phyloP scores from a whole-genome alignment of 2,888 invertebrate genomes.

The Hemicrepidius hirtus region DNA sequence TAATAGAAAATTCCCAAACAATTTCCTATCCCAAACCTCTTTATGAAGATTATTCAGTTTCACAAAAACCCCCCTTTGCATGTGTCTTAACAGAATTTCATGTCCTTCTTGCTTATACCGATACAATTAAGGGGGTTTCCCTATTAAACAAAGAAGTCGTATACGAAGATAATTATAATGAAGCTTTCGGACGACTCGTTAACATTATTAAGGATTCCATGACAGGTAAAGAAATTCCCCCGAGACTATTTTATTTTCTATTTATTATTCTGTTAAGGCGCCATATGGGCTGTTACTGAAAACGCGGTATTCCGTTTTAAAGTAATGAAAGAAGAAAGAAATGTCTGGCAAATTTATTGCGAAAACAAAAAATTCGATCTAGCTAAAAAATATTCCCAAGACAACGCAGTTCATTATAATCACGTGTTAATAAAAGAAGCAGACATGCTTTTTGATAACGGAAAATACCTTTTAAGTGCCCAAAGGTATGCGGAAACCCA shows the following conservation, averaged over 20 bases:
- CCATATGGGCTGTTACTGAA: slow-evolving; percentile 92
- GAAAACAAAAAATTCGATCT: slow-evolving; percentile 89
- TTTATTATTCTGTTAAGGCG: slow-evolving; percentile 66
- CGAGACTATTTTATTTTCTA: too few species aligned
- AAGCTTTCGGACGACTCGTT: slow-evolving; percentile 85
- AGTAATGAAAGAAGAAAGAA: slow-evolving; percentile 88
- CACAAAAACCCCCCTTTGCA: slow-evolving; percentile 77
- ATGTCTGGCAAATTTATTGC: slow-evolving; percentile 92
- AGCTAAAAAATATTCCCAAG: slow-evolving; percentile 89
- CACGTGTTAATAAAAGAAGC: slow-evolving; percentile 92
- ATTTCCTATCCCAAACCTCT: slow-evolving; percentile 68
- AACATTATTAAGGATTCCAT: slow-evolving; percentile 87
- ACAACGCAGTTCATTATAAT: slow-evolving; percentile 88
- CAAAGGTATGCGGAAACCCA: slow-evolving; percentile 91
- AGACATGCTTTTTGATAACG: slow-evolving; percentile 86
- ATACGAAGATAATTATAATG: slow-evolving; percentile 89
- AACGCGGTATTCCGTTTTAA: slow-evolving; percentile 90
- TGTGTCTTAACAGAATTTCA: slow-evolving; percentile 95
- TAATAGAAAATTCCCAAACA: slow-evolving; percentile 58
- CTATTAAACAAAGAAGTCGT: slow-evolving; percentile 89
- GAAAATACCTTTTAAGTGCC: slow-evolving; percentile 89
- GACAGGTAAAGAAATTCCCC: too few species aligned
- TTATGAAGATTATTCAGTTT: slow-evolving; percentile 66
- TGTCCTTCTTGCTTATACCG: slow-evolving; percentile 86
- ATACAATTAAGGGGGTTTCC: slow-evolving; percentile 89